phyloP scores from a whole-genome alignment of 2,797 vertebrate genomes.

The Paramormyrops hopkinsi region DNA sequence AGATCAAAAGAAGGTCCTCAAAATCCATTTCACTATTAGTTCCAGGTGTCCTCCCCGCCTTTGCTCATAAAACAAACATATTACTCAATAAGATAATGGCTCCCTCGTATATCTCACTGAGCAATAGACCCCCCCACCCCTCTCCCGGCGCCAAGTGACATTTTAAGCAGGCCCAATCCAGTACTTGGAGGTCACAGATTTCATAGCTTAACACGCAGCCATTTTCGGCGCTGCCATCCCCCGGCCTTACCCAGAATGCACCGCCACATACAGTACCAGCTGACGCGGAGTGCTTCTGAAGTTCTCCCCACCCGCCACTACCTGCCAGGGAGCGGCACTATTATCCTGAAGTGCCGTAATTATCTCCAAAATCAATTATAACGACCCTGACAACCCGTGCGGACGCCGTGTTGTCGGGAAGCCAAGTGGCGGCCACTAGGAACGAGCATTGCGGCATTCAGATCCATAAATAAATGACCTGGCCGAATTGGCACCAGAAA shows the following conservation, averaged over 20 bases:
- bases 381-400: background rate
- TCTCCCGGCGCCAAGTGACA: background rate
- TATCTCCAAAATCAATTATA: slow-evolving; percentile 12
- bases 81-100: background rate
- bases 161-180: slow-evolving; percentile 7
- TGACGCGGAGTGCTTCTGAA: background rate
- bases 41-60: background rate
- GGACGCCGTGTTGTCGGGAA: background rate
- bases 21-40: slow-evolving; percentile 6
- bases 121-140: background rate
- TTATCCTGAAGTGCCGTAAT: background rate
- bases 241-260: background rate
- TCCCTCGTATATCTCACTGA: background rate
- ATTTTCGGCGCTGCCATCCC: background rate
- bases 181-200: background rate
- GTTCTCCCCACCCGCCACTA: background rate
- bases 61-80: slow-evolving; percentile 4
- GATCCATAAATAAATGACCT: background rate
- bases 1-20: background rate
- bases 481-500: background rate
- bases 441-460: background rate
- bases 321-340: background rate
- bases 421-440: background rate
- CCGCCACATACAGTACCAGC: background rate
- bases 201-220: background rate